Evolutionary conservation across 2,113 vertebrate genomes (phyloP).

Genomic region (Alces alces): DNA sequence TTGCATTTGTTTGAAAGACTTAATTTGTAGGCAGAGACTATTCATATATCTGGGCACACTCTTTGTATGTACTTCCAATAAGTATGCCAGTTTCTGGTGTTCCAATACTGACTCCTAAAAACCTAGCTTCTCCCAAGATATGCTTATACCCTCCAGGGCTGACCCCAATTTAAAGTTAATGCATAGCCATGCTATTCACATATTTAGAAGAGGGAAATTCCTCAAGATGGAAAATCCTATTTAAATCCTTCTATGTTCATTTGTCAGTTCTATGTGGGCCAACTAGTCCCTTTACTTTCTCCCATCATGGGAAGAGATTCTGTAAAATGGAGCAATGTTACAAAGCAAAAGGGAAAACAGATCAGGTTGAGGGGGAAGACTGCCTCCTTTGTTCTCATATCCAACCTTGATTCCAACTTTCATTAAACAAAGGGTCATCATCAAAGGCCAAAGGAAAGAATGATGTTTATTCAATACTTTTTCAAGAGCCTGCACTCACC

Average conservation of each 20-base stretch:
- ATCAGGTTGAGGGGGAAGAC: background rate
- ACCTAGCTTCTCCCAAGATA: background rate
- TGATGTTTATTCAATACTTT: background rate
- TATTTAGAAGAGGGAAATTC: background rate
- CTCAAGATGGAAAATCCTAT: background rate
- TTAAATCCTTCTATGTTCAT: background rate
- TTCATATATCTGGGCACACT: background rate
- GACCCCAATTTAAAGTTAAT: background rate
- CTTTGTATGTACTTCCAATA: background rate
- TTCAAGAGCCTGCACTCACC: conserved; percentile 67
- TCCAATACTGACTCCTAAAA: background rate
- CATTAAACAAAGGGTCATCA: background rate
- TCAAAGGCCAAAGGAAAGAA: conserved; percentile 21
- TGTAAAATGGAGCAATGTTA: background rate
- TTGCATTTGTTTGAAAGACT: conserved; percentile 1
- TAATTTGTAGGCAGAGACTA: background rate
- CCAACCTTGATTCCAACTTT: conserved; percentile 2
- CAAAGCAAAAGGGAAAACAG: background rate
- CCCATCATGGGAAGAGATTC: background rate
- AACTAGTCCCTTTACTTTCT: background rate
- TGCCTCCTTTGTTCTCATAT: background rate
- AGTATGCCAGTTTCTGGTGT: background rate
- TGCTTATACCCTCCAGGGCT: background rate
- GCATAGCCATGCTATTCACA: background rate
- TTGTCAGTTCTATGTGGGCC: background rate